Base-by-base conservation (phyloP, 2,797 vertebrate genomes). In the Craterocephalus amniculus region DNA sequence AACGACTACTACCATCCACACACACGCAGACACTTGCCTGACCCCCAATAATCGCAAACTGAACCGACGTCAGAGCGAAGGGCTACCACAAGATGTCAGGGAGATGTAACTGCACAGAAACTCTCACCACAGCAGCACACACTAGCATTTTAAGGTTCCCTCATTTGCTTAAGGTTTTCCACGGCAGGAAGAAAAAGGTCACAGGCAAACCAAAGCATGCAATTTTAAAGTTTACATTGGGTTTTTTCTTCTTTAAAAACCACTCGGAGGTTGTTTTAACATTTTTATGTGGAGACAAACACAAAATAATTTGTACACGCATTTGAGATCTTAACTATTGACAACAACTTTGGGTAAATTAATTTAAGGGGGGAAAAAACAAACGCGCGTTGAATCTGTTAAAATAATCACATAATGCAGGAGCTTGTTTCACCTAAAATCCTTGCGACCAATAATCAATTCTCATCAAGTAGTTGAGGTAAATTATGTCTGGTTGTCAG, bases 1-100 rank as follows among this genome's bases (percentile, higher is more conserved):
- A 83, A 88, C 83, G 77, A 88, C 91, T 79, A 80, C 78, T 84
- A 87, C 91, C 86, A 90, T 90, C 88, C 85, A 76, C 70, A 80
- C 72, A 35, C 52, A 35, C 52, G 52, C 56, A 35, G 59, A 73
- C 67, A 70, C 38, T 52, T 35, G 48, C 57, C 63, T 87, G 86
- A 88, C 67, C 76, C 83, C 73, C 63, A 78, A 75, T 71, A 67
- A 81, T 86, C 75, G 83, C 60, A 85, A 69, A 65, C 52, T 67
- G 68, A 84, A 32, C 57, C 64, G 72, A 64, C 67, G 65, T 80
- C 61, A 76, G 74, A 73, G 74, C 31, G 29, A 74, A 87, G 73
- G 74, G 75, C 67, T 79, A 87, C 79, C 80, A 63, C 81, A 74
- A 90, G 65, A 90, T 75, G 84, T 83, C 40, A 71, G 73, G 49